phyloP scores from a whole-genome alignment of 2,888 invertebrate species.

The Meghimatium bilineatum region DNA sequence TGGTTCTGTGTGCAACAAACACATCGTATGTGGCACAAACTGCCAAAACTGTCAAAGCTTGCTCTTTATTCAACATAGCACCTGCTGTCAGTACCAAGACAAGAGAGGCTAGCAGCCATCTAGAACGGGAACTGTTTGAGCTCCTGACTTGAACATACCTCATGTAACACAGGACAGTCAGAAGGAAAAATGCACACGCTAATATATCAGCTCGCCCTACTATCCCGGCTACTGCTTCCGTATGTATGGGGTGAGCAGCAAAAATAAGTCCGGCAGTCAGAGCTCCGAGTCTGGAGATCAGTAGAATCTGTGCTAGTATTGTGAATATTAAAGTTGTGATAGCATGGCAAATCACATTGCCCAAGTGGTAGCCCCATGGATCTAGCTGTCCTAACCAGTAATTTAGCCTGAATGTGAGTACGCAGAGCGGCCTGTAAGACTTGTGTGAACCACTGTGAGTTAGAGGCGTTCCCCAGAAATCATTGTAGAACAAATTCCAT shows the following conservation, averaged over 20 bases:
- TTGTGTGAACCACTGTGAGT: slow-evolving; percentile 96
- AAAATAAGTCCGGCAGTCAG: slow-evolving; percentile 89
- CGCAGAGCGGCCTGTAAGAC: slow-evolving; percentile 94
- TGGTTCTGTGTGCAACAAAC: slow-evolving; percentile 80
- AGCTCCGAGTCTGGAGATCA: slow-evolving; percentile 79
- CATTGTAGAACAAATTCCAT: slow-evolving; percentile 89
- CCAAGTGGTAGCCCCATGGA: slow-evolving; percentile 86
- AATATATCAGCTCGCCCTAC: slow-evolving; percentile 96
- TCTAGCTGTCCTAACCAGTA: slow-evolving; percentile 82
- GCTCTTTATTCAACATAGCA: slow-evolving; percentile 95
- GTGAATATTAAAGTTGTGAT: slow-evolving; percentile 90
- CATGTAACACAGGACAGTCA: slow-evolving; percentile 90
- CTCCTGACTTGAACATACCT: slow-evolving; percentile 67
- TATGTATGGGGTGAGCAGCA: slow-evolving; percentile 96
- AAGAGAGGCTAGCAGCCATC: slow-evolving; percentile 80
- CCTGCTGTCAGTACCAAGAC: slow-evolving; percentile 84
- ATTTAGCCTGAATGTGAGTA: slow-evolving; percentile 91
- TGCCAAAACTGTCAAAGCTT: slow-evolving; percentile 92
- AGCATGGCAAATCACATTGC: slow-evolving; percentile 91
- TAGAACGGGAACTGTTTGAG: slow-evolving; percentile 35
- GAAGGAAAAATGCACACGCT: slow-evolving; percentile 91
- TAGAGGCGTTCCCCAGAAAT: slow-evolving; percentile 98
- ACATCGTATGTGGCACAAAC: slow-evolving; percentile 93
- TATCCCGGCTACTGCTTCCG: slow-evolving; percentile 92
- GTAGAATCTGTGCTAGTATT: slow-evolving; percentile 81